Evolutionary conservation across 2,797 vertebrate genomes (phyloP).

Genomic region (Allobates femoralis): DNA sequence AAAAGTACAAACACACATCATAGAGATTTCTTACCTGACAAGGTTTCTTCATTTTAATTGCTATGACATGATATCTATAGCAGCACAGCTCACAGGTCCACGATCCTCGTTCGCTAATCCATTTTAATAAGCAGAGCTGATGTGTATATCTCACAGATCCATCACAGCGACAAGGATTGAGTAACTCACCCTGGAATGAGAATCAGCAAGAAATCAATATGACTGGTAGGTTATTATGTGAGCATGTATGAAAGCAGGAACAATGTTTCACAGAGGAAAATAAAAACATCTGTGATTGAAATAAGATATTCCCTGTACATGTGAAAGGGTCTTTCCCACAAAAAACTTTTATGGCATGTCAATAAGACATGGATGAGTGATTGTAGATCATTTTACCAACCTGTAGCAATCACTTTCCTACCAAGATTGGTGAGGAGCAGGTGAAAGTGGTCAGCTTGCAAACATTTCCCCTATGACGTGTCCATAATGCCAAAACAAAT

Average conservation of each 20-base stretch:
- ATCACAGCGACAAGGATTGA: slow-evolving; percentile 93
- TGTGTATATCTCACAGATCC: slow-evolving; percentile 93
- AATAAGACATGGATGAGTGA: background rate
- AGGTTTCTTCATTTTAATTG: slow-evolving; percentile 93
- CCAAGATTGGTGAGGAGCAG: too few relatives aligned
- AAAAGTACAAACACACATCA: slow-evolving; percentile 1
- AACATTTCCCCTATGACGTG: too few relatives aligned
- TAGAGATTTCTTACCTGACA: slow-evolving; percentile 83
- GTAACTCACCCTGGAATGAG: slow-evolving; percentile 84
- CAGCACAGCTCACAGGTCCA: slow-evolving; percentile 97
- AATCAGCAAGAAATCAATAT: slow-evolving; percentile 30
- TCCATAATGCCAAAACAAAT: too few relatives aligned
- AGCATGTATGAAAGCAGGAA: background rate
- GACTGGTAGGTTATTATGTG: slow-evolving; percentile 10
- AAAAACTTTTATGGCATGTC: background rate
- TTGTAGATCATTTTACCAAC: background rate
- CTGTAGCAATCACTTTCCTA: too few relatives aligned
- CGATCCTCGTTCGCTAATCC: slow-evolving; percentile 94
- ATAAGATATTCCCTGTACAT: background rate
- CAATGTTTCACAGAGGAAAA: background rate
- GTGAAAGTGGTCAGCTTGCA: too few relatives aligned
- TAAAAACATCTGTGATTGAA: background rate
- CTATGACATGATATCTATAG: slow-evolving; percentile 92
- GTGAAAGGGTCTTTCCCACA: background rate
- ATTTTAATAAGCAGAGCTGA: slow-evolving; percentile 94